Evolutionary conservation across 35 echinoderm and acorn worm species (phyloP).

Genomic region (Diadema setosum): DNA sequence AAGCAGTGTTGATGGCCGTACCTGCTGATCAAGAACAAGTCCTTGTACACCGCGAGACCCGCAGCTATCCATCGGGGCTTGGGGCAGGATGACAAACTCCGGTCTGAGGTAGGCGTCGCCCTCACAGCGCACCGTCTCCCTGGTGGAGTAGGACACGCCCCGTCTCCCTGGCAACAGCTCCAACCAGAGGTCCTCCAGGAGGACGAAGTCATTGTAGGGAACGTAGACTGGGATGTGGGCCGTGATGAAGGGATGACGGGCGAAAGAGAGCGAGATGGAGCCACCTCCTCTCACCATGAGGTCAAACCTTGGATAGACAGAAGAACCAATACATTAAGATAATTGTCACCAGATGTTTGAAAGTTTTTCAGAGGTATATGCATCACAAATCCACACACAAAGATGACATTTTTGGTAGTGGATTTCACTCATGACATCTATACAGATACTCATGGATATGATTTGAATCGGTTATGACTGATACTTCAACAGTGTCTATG

Average conservation of each 20-base stretch:
- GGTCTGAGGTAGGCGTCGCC: slow-evolving; percentile 38
- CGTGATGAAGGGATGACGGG: slow-evolving; percentile 37
- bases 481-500: too few species aligned
- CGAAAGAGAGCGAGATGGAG: slow-evolving; percentile 57
- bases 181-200: slow-evolving; percentile 58
- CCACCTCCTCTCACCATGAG: slow-evolving; percentile 75
- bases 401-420: too few species aligned
- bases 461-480: too few species aligned
- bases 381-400: too few species aligned
- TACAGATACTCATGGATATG: too few species aligned
- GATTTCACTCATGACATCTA: too few species aligned
- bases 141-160: background rate
- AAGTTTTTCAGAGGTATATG: too few species aligned
- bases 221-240: slow-evolving; percentile 38
- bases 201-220: slow-evolving; percentile 54
- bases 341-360: too few species aligned
- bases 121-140: background rate
- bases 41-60: slow-evolving; percentile 20
- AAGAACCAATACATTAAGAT: background rate
- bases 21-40: slow-evolving; percentile 64
- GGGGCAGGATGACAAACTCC: slow-evolving; percentile 13
- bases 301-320: slow-evolving; percentile 67
- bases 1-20: too few species aligned
- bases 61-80: background rate
- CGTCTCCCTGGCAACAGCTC: background rate